Percentiles rank a stretch among this genome's conserved stretches.
phyloP scores from a whole-genome alignment of 2,888 invertebrate genomes.

The Willowsia nigromaculata region DNA sequence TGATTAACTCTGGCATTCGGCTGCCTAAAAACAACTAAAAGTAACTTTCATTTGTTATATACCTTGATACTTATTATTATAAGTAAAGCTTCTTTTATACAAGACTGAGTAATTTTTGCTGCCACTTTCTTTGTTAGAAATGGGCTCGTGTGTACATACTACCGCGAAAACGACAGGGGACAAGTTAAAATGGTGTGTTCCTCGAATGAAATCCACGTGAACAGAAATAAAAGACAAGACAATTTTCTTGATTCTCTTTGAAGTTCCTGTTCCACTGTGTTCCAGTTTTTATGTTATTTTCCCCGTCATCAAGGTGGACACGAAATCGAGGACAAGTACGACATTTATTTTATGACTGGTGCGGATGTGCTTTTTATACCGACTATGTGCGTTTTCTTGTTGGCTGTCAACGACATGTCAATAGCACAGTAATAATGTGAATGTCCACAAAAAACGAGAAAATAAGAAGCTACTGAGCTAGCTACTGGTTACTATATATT shows the following conservation, averaged over 20 bases:
- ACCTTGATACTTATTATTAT: too few relatives aligned
- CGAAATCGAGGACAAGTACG: not conserved
- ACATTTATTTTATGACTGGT: not conserved
- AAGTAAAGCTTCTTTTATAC: too few relatives aligned
- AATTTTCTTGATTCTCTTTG: not conserved
- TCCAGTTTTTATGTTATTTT: not conserved
- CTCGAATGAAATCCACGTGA: not conserved
- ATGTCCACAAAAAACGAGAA: not conserved
- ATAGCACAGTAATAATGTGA: not conserved
- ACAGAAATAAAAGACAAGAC: not conserved
- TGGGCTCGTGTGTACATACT: not conserved
- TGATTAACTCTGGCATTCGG: too few relatives aligned
- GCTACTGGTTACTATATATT: not conserved
- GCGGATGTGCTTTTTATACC: not conserved
- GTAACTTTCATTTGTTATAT: too few relatives aligned
- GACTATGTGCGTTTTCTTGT: not conserved
- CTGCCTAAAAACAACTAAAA: too few relatives aligned
- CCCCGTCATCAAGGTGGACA: not conserved
- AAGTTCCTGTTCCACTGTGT: not conserved
- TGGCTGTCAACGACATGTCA: conserved; percentile 7
- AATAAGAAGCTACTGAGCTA: not conserved
- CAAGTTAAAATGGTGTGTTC: not conserved
- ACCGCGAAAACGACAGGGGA: not conserved
- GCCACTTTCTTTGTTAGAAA: too few relatives aligned
- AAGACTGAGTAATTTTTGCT: too few relatives aligned